A percentile compares a stretch with the other conserved stretches of the same genome.
Conservation (phyloP, 2,113 vertebrate species). For the Pterophyllum scalare region DNA sequence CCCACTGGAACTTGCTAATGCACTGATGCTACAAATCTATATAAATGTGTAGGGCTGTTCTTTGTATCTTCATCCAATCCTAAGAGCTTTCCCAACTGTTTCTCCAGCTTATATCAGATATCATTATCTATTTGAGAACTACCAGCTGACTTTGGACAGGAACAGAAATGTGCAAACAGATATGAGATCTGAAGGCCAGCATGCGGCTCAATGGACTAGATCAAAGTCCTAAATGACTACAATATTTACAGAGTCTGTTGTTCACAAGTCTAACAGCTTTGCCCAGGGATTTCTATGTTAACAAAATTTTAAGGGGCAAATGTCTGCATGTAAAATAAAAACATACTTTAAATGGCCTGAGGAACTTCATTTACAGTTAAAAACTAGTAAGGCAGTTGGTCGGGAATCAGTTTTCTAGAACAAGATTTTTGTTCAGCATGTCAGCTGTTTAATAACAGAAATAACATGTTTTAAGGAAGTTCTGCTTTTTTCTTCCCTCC, state of each 20-base stretch:
- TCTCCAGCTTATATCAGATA: not conserved
- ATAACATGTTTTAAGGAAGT: not conserved
- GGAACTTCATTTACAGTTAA: not conserved
- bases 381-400: not conserved
- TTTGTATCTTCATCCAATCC: not conserved
- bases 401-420: not conserved
- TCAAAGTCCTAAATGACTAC: constrained; percentile 7
- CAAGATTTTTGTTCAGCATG: not conserved
- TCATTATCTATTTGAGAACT: not conserved
- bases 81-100: not conserved
- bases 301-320: not conserved
- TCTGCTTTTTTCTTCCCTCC: not conserved
- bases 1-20: not conserved
- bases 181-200: not conserved
- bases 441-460: not conserved
- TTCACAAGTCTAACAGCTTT: not conserved
- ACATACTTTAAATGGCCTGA: not conserved
- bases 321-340: not conserved
- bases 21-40: not conserved
- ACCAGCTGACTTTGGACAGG: not conserved
- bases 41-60: not conserved
- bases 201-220: not conserved
- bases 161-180: not conserved
- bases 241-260: not conserved
- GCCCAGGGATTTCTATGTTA: not conserved